phyloP scores from a whole-genome alignment of 1,140 invertebrate genomes.

The Atta colombica region DNA sequence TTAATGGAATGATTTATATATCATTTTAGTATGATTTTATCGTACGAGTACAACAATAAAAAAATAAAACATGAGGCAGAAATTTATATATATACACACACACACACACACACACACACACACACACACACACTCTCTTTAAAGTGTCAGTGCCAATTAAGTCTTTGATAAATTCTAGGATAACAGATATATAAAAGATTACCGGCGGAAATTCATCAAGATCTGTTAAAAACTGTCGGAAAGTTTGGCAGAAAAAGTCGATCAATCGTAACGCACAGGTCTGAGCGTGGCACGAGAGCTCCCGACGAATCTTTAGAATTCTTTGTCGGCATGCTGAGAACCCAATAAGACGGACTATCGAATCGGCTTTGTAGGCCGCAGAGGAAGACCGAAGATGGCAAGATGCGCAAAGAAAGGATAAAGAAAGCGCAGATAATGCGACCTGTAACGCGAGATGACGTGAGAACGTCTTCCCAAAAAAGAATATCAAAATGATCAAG shows the following conservation, averaged over 20 bases:
- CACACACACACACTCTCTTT: background rate
- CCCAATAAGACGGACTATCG: slow-evolving; percentile 30
- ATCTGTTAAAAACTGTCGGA: slow-evolving; percentile 38
- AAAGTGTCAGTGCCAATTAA: slow-evolving; percentile 20
- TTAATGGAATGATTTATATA: slow-evolving; percentile 13
- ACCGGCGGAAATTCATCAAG: background rate
- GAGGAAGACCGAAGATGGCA: slow-evolving; percentile 38
- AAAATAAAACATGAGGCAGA: background rate
- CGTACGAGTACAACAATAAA: background rate
- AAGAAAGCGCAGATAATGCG: slow-evolving; percentile 60
- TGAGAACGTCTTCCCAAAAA: slow-evolving; percentile 71
- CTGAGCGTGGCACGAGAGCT: slow-evolving; percentile 40
- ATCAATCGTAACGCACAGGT: slow-evolving; percentile 65
- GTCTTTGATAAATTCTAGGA: background rate
- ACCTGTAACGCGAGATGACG: slow-evolving; percentile 67
- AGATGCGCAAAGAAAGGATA: slow-evolving; percentile 43
- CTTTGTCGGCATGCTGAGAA: slow-evolving; percentile 68
- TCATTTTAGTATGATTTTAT: background rate
- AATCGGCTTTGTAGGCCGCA: slow-evolving; percentile 32
- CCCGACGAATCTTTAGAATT: slow-evolving; percentile 72
- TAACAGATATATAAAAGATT: background rate
- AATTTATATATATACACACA: background rate
- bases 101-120: no score
- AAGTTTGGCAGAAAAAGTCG: slow-evolving; percentile 62
- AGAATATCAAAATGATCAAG: slow-evolving; percentile 36